Evolutionary conservation across 1,140 invertebrate species (phyloP).

Genomic region (Ooceraea biroi): DNA sequence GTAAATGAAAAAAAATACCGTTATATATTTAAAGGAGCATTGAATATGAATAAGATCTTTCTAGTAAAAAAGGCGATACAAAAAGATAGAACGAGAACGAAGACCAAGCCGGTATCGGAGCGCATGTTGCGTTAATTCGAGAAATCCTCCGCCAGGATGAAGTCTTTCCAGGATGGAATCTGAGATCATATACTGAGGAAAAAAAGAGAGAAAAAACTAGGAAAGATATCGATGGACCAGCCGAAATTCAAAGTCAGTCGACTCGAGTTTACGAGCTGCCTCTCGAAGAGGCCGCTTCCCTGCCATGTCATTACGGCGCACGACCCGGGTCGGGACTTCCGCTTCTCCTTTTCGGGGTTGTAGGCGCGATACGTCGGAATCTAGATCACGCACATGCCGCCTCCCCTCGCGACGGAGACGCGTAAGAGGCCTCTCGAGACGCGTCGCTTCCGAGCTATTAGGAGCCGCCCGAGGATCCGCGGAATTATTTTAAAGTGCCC

Average conservation of each 20-base stretch:
- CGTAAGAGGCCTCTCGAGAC: conserved; percentile 66
- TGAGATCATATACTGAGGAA: too few species aligned
- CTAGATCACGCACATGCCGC: conserved; percentile 59
- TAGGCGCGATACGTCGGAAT: conserved; percentile 38
- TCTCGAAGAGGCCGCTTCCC: conserved; percentile 37
- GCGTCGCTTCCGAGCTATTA: conserved; percentile 61
- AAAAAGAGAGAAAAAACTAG: background rate
- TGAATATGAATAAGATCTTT: background rate
- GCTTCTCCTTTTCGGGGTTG: conserved; percentile 16
- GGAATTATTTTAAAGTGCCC: conserved; percentile 66
- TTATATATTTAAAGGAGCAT: conserved; percentile 2
- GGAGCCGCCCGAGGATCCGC: conserved; percentile 31
- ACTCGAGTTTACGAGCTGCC: conserved; percentile 51
- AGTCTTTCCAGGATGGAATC: too few species aligned
- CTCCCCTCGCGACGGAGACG: background rate
- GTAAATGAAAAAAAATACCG: conserved; percentile 41
- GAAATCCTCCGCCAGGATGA: too few species aligned
- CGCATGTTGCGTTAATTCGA: too few species aligned
- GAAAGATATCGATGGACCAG: background rate
- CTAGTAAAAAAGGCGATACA: too few species aligned
- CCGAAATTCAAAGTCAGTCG: conserved; percentile 13
- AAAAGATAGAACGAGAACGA: too few species aligned
- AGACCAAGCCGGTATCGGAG: too few species aligned
- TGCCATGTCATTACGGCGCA: conserved; percentile 62
- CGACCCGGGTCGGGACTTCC: conserved; percentile 40